Evolutionary conservation across 2,113 vertebrate genomes (phyloP), one percentile per base, ranked within the genome.

Genomic region (Dinomys branickii): DNA sequence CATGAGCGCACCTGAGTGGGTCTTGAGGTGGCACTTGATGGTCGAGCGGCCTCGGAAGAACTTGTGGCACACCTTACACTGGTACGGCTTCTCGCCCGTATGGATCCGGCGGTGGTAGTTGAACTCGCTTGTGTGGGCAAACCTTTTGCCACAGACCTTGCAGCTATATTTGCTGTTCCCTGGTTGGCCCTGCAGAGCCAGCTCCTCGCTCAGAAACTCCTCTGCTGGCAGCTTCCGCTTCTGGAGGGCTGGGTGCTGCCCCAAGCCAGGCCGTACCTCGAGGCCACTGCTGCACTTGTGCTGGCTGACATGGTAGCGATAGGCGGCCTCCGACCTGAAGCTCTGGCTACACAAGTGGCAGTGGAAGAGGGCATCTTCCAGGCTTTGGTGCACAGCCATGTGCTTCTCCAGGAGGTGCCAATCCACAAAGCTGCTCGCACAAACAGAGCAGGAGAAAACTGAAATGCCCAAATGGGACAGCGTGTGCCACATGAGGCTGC

Each of bases 1-100:
- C 99, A 99, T 99, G 67, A 99, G 99, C 0, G 99, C 99, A 2
- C 99, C 99, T 0, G 99, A 99, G 97, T 99, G 99, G 0, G 99
- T 99, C 99, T 99, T 99, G 98, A 99, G 98, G 99, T 99, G 99
- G 98, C 99, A 99, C 98, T 99, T 99, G 98, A 99, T 99, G 97
- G 99, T 99, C 30, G 99, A 99, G 88, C 99, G 99, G 9, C 99
- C 99, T 0, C 99, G 98, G 98, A 99, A 99, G 98, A 99, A 99
- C 85, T 99, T 99, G 98, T 99, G 99, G 71, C 99, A 99, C 63
- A 99, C 99, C 94, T 99, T 99, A 98, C 99, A 99, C 99, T 99
- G 99, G 98, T 99, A 99, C 0, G 99, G 99, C 91, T 99, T 99
- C 98, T 99, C 99, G 0, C 99, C 99, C 0, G 99, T 99, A 98